Base-by-base conservation (phyloP, 2,888 invertebrate genomes). In the Tetranychus piercei region DNA sequence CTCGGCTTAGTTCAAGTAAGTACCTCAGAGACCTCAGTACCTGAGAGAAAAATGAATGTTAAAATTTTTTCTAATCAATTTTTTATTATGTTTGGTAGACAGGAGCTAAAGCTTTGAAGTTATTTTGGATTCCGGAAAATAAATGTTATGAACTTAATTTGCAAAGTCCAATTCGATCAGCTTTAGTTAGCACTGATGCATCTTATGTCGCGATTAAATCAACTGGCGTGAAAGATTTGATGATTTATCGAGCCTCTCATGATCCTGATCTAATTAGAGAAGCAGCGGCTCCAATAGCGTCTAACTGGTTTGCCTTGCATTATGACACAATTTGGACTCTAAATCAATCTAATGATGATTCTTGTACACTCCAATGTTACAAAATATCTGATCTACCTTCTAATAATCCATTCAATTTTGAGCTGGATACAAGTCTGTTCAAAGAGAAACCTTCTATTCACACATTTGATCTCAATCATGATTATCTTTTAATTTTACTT, bases 271-370 rank as follows among this genome's bases (percentile, higher is more conserved):
- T 74, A 11, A 74, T 74, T 11, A 7, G 34, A 6, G 69, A 69
- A 23, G 34, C 20, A 22, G 34, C 69, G 4, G 34, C 20, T 1
- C 69, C 69, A 69, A 20, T 69, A 11, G 69, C 34, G 43, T 71
- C 43, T 65, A 55, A 23, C 71, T 74, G 74, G 22, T 20, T 74
- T 71, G 23, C 71, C 22, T 45, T 89, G 90, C 79, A 85, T 87
- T 15, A 88, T 88, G 0, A 82, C 86, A 1, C 89, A 89, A 77
- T 85, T 87, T 79, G 88, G 88, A 15, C 85, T 89, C 64, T 83
- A 88, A 73, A 84, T 89, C 15, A 89, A 90, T 80, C 90, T 90
- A 80, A 81, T 82, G 73, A 83, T 83, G 76, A 79, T 82, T 18
- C 80, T 23, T 69, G 6, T 18, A 5, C 22, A 9, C 69, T 69